phyloP scores from a whole-genome alignment of 2,888 invertebrate species.

The Leptinotarsa peninsularis region DNA sequence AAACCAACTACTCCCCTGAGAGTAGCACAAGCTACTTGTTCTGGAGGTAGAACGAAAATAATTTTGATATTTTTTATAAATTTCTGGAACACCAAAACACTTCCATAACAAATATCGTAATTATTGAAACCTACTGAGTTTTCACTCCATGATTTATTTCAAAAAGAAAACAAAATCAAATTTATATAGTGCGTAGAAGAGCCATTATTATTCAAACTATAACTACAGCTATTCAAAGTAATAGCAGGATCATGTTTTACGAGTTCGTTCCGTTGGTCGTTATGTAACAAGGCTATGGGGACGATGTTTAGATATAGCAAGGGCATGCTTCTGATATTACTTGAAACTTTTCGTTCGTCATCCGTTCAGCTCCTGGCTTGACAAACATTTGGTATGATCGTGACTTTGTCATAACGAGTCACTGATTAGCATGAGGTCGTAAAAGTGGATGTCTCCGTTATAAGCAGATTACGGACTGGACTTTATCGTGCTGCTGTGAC shows the following conservation, averaged over 20 bases:
- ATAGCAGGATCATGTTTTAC: slow-evolving; percentile 15
- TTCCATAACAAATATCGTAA: too few relatives aligned
- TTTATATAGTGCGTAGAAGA: not conserved
- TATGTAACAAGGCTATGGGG: slow-evolving; percentile 5
- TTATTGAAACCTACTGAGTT: too few relatives aligned
- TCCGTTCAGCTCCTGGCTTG: not conserved
- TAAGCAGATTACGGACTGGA: not conserved
- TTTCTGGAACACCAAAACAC: too few relatives aligned
- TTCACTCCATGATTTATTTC: too few relatives aligned
- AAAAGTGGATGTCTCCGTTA: slow-evolving; percentile 10
- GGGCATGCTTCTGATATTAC: not conserved
- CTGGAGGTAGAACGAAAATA: too few relatives aligned
- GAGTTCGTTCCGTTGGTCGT: slow-evolving; percentile 10
- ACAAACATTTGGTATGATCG: slow-evolving; percentile 7
- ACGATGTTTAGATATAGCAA: slow-evolving; percentile 13
- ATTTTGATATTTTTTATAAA: too few relatives aligned
- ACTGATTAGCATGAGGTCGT: not conserved
- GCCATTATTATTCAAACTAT: not conserved
- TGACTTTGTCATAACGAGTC: slow-evolving; percentile 3
- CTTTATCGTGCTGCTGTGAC: too few relatives aligned
- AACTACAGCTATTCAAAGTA: slow-evolving; percentile 6
- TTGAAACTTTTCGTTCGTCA: not conserved
- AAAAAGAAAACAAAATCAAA: not conserved
- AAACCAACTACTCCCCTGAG: too few relatives aligned
- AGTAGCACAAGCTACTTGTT: too few relatives aligned